A percentile compares a stretch with the other conserved stretches of the same genome.
phyloP scores from a whole-genome alignment of 2,888 invertebrate genomes.

The Trisateles emortualis region DNA sequence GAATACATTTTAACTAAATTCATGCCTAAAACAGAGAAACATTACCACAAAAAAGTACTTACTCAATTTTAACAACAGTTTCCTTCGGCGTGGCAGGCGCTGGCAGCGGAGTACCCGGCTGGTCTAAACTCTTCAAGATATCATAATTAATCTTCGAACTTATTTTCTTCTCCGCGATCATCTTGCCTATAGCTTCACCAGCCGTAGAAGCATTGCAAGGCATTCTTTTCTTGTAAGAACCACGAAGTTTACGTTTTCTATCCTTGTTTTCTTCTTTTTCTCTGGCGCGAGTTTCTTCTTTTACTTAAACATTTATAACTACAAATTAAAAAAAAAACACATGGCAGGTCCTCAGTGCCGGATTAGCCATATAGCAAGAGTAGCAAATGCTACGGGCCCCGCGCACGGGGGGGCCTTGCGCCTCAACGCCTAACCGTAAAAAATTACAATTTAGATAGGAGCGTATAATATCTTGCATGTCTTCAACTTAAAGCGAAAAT shows the following conservation, averaged over 20 bases:
- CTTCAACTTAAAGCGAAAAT: no score
- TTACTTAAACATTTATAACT: conserved; percentile 83
- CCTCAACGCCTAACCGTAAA: no score
- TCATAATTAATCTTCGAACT: conserved; percentile 99
- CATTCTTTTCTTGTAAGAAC: conserved; percentile 88
- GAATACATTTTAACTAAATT: no score
- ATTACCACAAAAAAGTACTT: conserved; percentile 33
- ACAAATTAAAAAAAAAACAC: conserved; percentile 33
- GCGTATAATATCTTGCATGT: no score
- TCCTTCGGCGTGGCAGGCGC: conserved; percentile 42
- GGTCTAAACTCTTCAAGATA: conserved; percentile 93
- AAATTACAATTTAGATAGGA: no score
- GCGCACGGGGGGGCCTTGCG: no score
- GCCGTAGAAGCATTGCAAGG: conserved; percentile 89
- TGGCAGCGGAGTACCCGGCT: conserved; percentile 63
- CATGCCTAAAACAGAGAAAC: no score
- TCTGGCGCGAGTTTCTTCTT: conserved; percentile 92
- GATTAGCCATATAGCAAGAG: no score
- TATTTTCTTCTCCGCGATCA: conserved; percentile 97
- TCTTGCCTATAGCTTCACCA: conserved; percentile 98
- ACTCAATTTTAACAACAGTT: conserved; percentile 40
- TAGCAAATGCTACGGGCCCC: no score
- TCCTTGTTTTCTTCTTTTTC: conserved; percentile 96
- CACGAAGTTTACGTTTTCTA: conserved; percentile 92
- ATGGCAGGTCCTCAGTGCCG: no score